Base-by-base conservation (phyloP, 2,113 vertebrate species). In the Balaeniceps rex region DNA sequence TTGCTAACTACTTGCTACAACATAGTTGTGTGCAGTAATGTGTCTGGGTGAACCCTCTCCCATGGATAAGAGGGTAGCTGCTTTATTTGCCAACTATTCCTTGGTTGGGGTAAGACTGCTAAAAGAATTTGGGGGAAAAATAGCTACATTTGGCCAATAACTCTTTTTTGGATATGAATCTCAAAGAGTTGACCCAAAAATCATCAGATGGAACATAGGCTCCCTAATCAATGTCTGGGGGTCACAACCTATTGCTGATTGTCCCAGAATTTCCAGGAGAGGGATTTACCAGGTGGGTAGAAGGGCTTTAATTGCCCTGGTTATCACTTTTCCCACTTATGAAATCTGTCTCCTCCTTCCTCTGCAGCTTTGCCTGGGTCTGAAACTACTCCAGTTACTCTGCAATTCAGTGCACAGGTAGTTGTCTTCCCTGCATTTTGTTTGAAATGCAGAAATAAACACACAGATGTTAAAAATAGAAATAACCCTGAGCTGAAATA, bases 1-100 rank as follows among this genome's bases (percentile, higher is more conserved):
- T 69, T 64, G 61, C 70, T 94, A 96, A 96, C 90, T 93, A 64
- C 83, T 95, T 87, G 46, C 75, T 91, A 81, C 71, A 72, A 66
- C 3, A 24, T 12, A 82, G 83, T 55, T 82, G 61, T 54, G 63
- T 87, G 54, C 64, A 77, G 44, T 66, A 83, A 47, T 0, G 1
- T 42, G 72, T 44, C 77, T 78, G 74, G n/a, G 33, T 76, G 65
- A 91, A 31, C 29, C 13, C 7, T 72, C 25, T 70, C 9, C 42
- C 14, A 12, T 25, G 66, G 54, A 49, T 69, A 63, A 60, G 54
- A 58, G 23, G 10, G 6, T 17, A 81, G n/a, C 29, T 80, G 55
- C 10, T 90, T 85, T 66, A 28, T 93, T 74, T 90, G 26, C 17
- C 21, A 54, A 10, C 7, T 61, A 8, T 70, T 77, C n/a, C 25